Conservation (phyloP, 2,113 vertebrate species). For the Albula glossodonta region DNA sequence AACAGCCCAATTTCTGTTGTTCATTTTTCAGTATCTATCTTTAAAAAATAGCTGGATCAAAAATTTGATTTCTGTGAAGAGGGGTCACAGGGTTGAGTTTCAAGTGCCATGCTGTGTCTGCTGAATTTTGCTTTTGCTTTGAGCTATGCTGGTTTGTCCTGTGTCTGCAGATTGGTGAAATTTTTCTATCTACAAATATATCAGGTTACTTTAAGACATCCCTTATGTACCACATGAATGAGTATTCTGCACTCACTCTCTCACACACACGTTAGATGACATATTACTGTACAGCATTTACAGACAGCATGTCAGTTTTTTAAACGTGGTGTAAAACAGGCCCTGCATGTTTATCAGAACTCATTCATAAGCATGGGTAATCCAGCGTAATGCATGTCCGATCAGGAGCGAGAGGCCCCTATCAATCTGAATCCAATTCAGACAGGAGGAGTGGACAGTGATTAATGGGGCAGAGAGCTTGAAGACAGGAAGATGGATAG, state of each 20-base stretch:
- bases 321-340: background rate
- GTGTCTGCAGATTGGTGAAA: background rate
- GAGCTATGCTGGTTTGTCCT: no score
- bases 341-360: background rate
- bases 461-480: slow-evolving; percentile 1
- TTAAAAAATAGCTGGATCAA: no score
- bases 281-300: background rate
- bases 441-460: background rate
- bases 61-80: background rate
- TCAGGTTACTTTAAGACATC: background rate
- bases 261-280: background rate
- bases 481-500: background rate
- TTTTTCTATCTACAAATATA: background rate
- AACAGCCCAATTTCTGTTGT: no score
- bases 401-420: background rate
- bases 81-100: background rate
- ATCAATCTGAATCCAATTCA: background rate
- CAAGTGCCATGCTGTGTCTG: background rate
- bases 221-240: background rate
- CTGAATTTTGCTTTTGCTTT: no score
- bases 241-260: background rate
- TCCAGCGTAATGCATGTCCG: background rate
- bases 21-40: no score
- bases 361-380: background rate
- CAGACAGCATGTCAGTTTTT: background rate